Base-by-base conservation (phyloP, 2,888 invertebrate genomes). In the Lithodes maja region DNA sequence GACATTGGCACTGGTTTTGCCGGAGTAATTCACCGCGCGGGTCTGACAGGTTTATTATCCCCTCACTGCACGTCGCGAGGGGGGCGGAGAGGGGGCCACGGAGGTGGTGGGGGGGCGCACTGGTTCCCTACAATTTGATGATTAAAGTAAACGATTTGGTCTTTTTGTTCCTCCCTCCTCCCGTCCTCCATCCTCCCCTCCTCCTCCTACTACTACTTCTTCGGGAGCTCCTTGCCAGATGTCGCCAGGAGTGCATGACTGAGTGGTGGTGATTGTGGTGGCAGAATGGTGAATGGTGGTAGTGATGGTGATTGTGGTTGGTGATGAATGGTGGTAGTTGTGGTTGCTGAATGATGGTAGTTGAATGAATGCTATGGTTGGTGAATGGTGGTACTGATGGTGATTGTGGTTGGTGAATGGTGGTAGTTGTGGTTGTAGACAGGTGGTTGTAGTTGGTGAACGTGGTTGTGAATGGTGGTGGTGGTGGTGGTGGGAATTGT, bases 21-120 rank as follows among this genome's bases (percentile, higher is more conserved):
- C 79, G 80, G 78, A 80, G 86, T 86, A 86, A 86, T 86, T 86
- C 86, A 86, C 86, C 86, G 54, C 68, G 61, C 61, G 68, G 69
- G 86, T 71, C 71, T 86, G 86, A 86, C 86, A 86, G 78, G 86
- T 86, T 86, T 86, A 86, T 86, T 86, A 78, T 80, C 77, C 84
- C 84, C 84, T 84, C 84, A 84, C 84, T 84, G 84, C 71, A 75
- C 83, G 74, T 71, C 54, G 52, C 15, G 79, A 50, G 68, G 69
- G 83, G 12, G 49, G n/a, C 75, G 84, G 9, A 77, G 9, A 54
- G 5, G 83, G 83, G 69, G 83, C n/a, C 49, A 9, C 12, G 69
- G 15, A 2, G 15, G 69, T 55, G 33, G 71, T 50, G 82, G 69
- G 68, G 68, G 82, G 33, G 15, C 15, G 12, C 17, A 17, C 54